Evolutionary conservation across 2,113 vertebrate genomes (phyloP).

Genomic region (Hippopotamus amphibius): DNA sequence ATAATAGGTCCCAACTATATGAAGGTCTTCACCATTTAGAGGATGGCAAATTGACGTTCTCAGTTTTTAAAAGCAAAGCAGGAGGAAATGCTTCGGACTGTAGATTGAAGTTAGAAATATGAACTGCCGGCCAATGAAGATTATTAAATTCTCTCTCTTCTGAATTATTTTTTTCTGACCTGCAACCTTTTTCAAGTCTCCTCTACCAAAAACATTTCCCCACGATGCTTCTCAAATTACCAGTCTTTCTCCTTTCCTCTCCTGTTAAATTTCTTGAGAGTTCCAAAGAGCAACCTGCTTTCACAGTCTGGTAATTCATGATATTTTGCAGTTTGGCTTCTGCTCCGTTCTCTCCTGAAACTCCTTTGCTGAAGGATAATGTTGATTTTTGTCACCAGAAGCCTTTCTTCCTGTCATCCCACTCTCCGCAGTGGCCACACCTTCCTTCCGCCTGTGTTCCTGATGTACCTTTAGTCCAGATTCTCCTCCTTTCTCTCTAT

Average conservation of each 20-base stretch:
- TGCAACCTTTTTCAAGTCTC: not conserved
- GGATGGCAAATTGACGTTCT: not conserved
- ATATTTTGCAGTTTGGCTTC: not conserved
- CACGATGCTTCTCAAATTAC: not conserved
- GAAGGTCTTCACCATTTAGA: not conserved
- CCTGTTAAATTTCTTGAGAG: not conserved
- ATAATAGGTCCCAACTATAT: not conserved
- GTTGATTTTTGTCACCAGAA: not conserved
- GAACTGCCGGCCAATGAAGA: not conserved
- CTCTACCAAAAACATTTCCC: not conserved
- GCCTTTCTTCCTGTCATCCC: not conserved
- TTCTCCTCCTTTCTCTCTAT: not conserved
- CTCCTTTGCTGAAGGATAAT: not conserved
- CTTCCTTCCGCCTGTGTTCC: not conserved
- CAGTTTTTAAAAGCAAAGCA: slow-evolving; percentile 37
- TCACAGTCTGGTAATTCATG: too few relatives aligned
- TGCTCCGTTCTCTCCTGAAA: not conserved
- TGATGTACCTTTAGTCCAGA: not conserved
- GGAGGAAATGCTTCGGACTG: not conserved
- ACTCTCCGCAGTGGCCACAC: accelerated
- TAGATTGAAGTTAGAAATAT: slow-evolving; percentile 15
- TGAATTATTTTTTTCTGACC: not conserved
- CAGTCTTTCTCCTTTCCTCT: not conserved
- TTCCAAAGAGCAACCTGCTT: not conserved
- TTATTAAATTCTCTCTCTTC: not conserved